Evolutionary conservation across 2,113 vertebrate species (phyloP).

Genomic region (Brienomyrus brachyistius): DNA sequence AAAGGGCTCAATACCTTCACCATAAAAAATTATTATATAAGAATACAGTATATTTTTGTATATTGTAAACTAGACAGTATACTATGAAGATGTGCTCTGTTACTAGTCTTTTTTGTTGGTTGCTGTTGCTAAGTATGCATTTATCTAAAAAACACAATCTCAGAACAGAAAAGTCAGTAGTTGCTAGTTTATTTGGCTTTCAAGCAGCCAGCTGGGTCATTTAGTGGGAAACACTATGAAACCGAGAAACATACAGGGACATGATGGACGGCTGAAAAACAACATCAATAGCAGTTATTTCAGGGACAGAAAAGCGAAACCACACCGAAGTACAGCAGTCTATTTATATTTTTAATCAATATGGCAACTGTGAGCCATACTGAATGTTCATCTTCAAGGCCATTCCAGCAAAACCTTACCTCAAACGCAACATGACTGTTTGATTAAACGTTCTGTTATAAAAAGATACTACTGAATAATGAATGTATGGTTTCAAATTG

Average conservation of each 20-base stretch:
- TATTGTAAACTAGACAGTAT: background rate
- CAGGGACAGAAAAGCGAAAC: background rate
- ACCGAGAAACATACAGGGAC: background rate
- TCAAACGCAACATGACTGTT: background rate
- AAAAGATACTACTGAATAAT: background rate
- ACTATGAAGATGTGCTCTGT: background rate
- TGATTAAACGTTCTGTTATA: background rate
- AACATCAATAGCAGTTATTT: background rate
- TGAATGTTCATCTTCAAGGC: background rate
- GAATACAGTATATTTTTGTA: background rate
- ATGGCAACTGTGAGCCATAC: background rate
- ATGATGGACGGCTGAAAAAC: background rate
- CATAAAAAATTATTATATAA: background rate
- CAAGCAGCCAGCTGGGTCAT: background rate
- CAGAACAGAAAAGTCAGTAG: background rate
- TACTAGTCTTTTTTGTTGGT: background rate
- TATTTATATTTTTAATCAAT: background rate
- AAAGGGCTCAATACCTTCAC: background rate
- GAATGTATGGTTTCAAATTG: background rate
- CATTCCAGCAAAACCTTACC: background rate
- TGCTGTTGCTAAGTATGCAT: background rate
- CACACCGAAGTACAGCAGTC: background rate
- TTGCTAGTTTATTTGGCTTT: background rate
- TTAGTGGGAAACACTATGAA: background rate
- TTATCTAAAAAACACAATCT: background rate